Base-by-base conservation (phyloP, 1,140 invertebrate species). In the Platyura marginata region DNA sequence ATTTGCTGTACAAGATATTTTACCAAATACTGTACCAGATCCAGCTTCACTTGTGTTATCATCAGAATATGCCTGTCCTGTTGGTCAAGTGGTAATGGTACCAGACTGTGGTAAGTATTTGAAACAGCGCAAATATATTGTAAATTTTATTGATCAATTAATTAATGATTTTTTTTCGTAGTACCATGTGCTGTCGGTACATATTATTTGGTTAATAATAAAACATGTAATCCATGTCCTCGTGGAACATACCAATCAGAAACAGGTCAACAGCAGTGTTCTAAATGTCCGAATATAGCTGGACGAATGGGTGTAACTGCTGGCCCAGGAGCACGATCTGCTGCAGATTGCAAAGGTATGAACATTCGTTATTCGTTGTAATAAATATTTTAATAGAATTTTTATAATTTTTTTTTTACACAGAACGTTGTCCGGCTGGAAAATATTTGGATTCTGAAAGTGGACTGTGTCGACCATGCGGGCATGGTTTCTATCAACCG, bases 111-210 rank as follows among this genome's bases (percentile, higher is more conserved):
- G 81, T 86, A 71, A 70, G 65, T 61, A 41, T 18, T 22, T 29
- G 25, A 29, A 29, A 29, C 13, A 29, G 6, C 6, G 6, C 25
- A 29, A 13, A 29, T 29, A 29, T n/a, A 34, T 4, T 13, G 16
- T 11, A 34, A 34, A 34, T 21, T 18, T 18, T 18, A n/a, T n/a
- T n/a, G n/a, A n/a, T n/a, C n/a, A n/a, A n/a, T n/a, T n/a, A n/a
- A n/a, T n/a, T n/a, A n/a, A n/a, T n/a, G n/a, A n/a, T n/a, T n/a
- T n/a, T n/a, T n/a, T n/a, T n/a, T n/a, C n/a, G n/a, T 61, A 88
- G 93, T 98, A 20, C 84, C 92, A 20, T 98, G 94, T 61, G 80
- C 91, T 25, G 75, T 92, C 47, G 94, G 94, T 40, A 89, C 85
- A 2, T 95, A 72, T 66, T 91, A 83, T 56, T 75, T 91, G 48